phyloP scores from a whole-genome alignment of 2,113 vertebrate genomes.

The Lamprologus sp. region DNA sequence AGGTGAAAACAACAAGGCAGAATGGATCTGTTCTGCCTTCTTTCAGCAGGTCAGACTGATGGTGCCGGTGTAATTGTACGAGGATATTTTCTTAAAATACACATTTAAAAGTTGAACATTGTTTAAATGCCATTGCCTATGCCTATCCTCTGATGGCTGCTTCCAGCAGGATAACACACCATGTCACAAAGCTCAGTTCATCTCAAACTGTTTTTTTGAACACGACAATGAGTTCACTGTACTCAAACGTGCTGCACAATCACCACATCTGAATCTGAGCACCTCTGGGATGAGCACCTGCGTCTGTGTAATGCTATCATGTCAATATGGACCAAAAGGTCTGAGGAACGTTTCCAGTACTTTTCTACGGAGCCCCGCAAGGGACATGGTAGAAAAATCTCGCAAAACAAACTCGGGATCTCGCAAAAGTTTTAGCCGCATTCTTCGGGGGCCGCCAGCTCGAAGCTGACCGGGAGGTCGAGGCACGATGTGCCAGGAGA shows the following conservation, averaged over 20 bases:
- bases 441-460: not conserved
- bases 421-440: not conserved
- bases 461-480: accelerated
- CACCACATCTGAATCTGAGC: not conserved
- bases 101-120: not conserved
- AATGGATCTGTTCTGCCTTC: not conserved
- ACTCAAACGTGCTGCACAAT: not conserved
- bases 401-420: not conserved
- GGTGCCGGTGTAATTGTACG: not conserved
- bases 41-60: not conserved
- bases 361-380: not conserved
- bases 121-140: not conserved
- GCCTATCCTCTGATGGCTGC: not conserved
- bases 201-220: not conserved
- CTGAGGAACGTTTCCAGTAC: not conserved
- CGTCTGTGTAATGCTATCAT: not conserved
- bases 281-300: not conserved
- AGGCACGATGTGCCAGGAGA: not conserved
- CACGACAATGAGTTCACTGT: not conserved
- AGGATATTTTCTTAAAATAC: not conserved
- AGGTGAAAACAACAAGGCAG: not conserved
- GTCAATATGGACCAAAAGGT: not conserved
- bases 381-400: not conserved
- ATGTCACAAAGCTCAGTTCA: not conserved
- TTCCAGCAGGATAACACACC: not conserved